Conservation (phyloP, 2,797 vertebrate genomes). For the Lutjanus argentimaculatus region DNA sequence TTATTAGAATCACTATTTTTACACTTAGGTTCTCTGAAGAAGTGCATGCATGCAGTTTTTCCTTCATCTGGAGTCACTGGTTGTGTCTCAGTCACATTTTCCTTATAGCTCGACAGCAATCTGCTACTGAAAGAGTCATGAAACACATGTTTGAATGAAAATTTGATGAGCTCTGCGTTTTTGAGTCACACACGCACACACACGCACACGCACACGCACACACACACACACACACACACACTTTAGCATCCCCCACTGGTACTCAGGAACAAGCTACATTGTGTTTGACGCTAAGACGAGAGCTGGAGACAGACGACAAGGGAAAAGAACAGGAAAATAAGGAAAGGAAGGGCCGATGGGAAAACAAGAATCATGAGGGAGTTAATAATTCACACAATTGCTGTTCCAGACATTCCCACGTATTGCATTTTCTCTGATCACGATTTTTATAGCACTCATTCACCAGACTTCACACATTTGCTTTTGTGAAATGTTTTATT, state of each 20-base stretch:
- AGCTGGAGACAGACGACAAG: slow-evolving; percentile 27
- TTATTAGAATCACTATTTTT: background rate
- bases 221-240: slow-evolving; percentile 28
- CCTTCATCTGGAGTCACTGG: background rate
- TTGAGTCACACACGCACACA: slow-evolving; percentile 30
- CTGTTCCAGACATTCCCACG: slow-evolving; percentile 29
- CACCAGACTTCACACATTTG: slow-evolving; percentile 29
- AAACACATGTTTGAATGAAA: slow-evolving; percentile 70
- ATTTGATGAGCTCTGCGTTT: slow-evolving; percentile 63
- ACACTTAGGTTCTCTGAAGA: background rate
- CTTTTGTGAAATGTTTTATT: slow-evolving; percentile 31
- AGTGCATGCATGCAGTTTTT: background rate
- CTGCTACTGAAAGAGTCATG: slow-evolving; percentile 53
- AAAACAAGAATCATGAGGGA: slow-evolving; percentile 34
- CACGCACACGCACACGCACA: too few relatives aligned
- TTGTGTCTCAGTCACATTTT: background rate
- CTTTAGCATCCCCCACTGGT: slow-evolving; percentile 33
- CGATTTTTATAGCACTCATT: slow-evolving; percentile 25
- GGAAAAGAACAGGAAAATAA: slow-evolving; percentile 3
- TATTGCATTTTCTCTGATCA: slow-evolving; percentile 13
- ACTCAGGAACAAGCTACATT: slow-evolving; percentile 36
- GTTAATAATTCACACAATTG: slow-evolving; percentile 51
- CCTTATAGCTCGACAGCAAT: slow-evolving; percentile 4
- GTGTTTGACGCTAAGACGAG: slow-evolving; percentile 48
- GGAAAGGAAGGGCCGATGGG: slow-evolving; percentile 1